These are phyloP conservation scores for Lamprologus sp. DNA, from an alignment of 2,113 vertebrate species.

Conservation along the genomic window DNA sequence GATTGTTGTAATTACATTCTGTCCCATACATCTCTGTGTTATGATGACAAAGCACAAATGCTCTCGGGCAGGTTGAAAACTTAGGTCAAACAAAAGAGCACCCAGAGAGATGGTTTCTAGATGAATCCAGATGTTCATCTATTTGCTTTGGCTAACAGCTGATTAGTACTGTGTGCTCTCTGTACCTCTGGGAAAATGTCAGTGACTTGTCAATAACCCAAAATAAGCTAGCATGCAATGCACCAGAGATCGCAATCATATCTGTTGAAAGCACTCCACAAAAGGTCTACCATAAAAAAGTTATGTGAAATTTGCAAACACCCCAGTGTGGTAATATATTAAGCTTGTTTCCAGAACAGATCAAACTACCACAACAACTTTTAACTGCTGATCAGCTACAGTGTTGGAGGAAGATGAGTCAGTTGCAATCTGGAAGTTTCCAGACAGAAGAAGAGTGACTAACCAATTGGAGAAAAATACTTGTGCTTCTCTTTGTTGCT, in stretches of 20 bases:
- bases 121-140: neutral
- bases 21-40: neutral
- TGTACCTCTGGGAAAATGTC: neutral
- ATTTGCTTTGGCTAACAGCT: constrained; percentile 42
- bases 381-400: neutral
- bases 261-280: neutral
- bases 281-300: neutral
- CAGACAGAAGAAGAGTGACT: neutral
- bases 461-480: neutral
- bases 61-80: neutral
- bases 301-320: neutral
- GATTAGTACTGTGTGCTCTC: neutral
- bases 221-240: neutral
- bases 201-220: neutral
- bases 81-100: neutral
- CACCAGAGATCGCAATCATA: neutral
- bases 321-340: neutral
- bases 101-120: neutral
- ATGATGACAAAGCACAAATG: neutral
- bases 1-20: neutral
- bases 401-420: neutral
- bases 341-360: neutral
- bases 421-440: neutral
- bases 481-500: neutral
- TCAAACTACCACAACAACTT: neutral